phyloP scores from a whole-genome alignment of 2,888 invertebrate species.

The Cataglyphis rosenhaueri region DNA sequence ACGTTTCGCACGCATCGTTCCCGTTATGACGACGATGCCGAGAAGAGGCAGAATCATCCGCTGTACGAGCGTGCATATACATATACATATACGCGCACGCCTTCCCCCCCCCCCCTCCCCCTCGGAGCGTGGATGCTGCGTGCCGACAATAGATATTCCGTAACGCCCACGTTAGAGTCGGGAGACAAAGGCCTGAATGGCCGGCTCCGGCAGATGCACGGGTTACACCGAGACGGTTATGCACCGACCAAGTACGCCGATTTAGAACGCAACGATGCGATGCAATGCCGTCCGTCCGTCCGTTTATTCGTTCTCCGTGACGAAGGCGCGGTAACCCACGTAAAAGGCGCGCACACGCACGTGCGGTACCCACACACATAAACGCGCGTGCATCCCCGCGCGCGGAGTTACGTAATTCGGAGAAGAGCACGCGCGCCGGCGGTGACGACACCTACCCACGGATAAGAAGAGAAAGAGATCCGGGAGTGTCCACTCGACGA shows the following conservation, averaged over 20 bases:
- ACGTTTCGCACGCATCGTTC: constrained; percentile 58
- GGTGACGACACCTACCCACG: constrained; percentile 76
- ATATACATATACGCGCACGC: constrained; percentile 19
- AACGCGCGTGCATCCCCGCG: constrained; percentile 20
- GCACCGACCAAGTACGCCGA: constrained; percentile 73
- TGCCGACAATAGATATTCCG: constrained; percentile 78
- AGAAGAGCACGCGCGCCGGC: constrained; percentile 74
- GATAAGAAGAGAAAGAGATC: constrained; percentile 68
- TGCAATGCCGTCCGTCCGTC: constrained; percentile 54
- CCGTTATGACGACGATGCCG: constrained; percentile 65
- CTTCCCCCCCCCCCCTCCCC: constrained; percentile 47
- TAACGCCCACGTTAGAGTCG: constrained; percentile 78
- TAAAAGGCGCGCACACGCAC: constrained; percentile 50
- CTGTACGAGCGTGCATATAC: constrained; percentile 12
- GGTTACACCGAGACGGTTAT: constrained; percentile 67
- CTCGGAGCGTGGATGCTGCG: constrained; percentile 37
- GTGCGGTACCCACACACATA: constrained; percentile 28
- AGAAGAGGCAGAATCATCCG: constrained; percentile 52
- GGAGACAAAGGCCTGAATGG: constrained; percentile 79
- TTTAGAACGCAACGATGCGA: constrained; percentile 76
- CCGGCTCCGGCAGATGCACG: constrained; percentile 73
- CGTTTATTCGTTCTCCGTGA: constrained; percentile 77
- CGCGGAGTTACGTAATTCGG: constrained; percentile 78
- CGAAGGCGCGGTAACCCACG: constrained; percentile 76
- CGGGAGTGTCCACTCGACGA: constrained; percentile 76